These are phyloP conservation scores for Eilema caniola DNA, from an alignment of 2,888 invertebrate species.

Conservation along the genomic window DNA sequence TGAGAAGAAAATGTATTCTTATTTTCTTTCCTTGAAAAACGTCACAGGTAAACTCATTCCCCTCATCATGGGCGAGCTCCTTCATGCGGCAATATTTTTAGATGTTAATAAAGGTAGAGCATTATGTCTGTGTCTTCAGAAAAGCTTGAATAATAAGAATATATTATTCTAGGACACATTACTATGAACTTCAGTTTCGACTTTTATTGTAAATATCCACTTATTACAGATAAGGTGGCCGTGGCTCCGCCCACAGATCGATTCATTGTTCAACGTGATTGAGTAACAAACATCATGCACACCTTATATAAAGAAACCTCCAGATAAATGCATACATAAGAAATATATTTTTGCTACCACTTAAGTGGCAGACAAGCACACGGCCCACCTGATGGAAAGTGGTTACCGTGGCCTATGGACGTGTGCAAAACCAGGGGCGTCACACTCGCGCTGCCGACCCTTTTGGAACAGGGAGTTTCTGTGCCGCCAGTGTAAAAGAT, in stretches of 20 bases:
- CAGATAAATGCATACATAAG: background rate
- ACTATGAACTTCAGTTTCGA: background rate
- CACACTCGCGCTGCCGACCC: too few relatives aligned
- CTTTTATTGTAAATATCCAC: too few relatives aligned
- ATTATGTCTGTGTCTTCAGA: constrained; percentile 65
- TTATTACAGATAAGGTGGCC: background rate
- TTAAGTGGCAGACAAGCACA: too few relatives aligned
- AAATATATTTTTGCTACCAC: background rate
- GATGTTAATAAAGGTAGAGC: constrained; percentile 71
- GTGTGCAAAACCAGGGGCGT: too few relatives aligned
- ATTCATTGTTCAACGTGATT: too few relatives aligned
- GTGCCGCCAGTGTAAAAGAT: too few relatives aligned
- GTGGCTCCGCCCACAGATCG: too few relatives aligned
- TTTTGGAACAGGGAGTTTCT: too few relatives aligned
- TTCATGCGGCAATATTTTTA: constrained; percentile 67
- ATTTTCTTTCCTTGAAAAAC: constrained; percentile 58
- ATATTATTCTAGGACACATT: background rate
- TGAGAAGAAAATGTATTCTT: constrained; percentile 61
- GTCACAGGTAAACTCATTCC: constrained; percentile 66
- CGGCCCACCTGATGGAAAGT: too few relatives aligned
- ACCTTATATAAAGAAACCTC: too few relatives aligned
- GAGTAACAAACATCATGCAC: too few relatives aligned
- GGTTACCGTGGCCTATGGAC: too few relatives aligned
- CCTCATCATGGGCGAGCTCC: constrained; percentile 63
- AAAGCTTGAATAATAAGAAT: constrained; percentile 29